Base-by-base conservation (phyloP, 2,888 invertebrate genomes). In the Zygothrica quintamaculata region DNA sequence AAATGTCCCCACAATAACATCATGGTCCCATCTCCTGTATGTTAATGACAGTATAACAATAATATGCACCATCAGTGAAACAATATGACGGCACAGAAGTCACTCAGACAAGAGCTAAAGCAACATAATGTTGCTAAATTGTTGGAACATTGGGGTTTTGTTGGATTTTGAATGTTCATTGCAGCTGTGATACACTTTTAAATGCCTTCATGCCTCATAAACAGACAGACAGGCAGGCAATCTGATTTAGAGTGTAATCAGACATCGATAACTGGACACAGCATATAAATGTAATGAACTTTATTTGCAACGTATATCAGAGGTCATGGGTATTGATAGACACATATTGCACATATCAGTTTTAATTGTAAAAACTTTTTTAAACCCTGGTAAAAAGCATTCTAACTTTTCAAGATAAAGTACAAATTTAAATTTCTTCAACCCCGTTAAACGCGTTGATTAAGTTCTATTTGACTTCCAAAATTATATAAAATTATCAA, bases 11-110 rank as follows among this genome's bases (percentile, higher is more conserved):
- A 13, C 22, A 46, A 36, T 26, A 34, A 43, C 56, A 53, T 40
- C 29, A 33, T 16, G 18, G 31, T 34, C 13, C 18, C 48, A 18
- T 42, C 39, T 31, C 33, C 40, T 25, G 47, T 34, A 57, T 70
- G 62, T 73, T 80, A 80, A 80, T 80, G 80, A 80, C 84, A 80
- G 65, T 78, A 77, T 80, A 80, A 80, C 80, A 80, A 84, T 80
- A 80, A 80, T 69, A 56, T 64, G 52, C 60, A 66, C 64, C 74
- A 72, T 68, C 69, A 72, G 69, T 79, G 84, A 80, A 77, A 55
- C 80, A 76, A 69, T 65, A 64, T 80, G 79, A 79, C 74, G 74
- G 33, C 66, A 47, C 39, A 50, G 48, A 39, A 46, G 59, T 62
- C 55, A 60, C n/a, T 42, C 13, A 15, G 26, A 13, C 39, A 31